phyloP scores from a whole-genome alignment of 2,113 vertebrate species.

The Pelecanoides urinatrix region DNA sequence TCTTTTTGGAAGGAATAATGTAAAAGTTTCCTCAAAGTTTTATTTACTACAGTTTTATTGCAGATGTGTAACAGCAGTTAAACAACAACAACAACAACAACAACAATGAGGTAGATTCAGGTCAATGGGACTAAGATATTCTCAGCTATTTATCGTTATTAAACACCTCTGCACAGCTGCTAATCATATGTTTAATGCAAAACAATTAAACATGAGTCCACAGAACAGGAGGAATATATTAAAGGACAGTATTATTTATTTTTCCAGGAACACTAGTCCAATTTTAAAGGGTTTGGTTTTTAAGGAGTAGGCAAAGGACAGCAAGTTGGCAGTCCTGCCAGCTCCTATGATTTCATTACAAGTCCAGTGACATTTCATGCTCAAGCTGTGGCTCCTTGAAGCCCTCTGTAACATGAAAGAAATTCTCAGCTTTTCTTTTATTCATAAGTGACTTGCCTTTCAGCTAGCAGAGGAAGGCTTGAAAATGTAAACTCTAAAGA shows the following conservation, averaged over 20 bases:
- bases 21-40: background rate
- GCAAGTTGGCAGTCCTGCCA: background rate
- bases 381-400: background rate
- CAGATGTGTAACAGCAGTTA: background rate
- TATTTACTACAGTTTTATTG: background rate
- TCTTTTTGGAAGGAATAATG: background rate
- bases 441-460: background rate
- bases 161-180: background rate
- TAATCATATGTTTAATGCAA: background rate
- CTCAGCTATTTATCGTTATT: background rate
- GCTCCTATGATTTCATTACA: background rate
- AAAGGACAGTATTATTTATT: background rate
- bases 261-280: background rate
- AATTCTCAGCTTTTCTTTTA: conserved; percentile 26
- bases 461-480: background rate
- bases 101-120: background rate
- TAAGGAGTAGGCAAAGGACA: background rate
- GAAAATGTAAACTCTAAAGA: background rate
- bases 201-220: background rate
- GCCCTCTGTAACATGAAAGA: background rate
- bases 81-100: background rate
- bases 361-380: conserved; percentile 6
- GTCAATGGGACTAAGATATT: background rate
- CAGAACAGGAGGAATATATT: background rate
- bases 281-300: background rate